These are phyloP conservation scores for Castor canadensis DNA, from an alignment of 2,113 vertebrate genomes.

Conservation along the genomic window DNA sequence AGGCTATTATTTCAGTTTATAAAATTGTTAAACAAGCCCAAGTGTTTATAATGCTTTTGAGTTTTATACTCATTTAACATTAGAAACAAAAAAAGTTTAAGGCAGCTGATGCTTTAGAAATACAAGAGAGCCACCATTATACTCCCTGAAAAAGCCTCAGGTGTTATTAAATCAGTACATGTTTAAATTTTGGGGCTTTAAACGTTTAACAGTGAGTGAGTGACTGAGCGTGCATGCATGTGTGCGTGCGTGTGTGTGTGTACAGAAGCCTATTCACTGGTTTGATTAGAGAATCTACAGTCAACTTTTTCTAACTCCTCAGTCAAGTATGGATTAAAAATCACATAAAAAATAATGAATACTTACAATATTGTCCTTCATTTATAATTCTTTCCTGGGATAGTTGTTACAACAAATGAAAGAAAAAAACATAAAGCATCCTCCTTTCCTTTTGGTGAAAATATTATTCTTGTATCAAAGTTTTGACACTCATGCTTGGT, in stretches of 20 bases:
- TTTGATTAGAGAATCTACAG: conserved; percentile 27
- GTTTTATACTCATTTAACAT: conserved; percentile 8
- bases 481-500: not conserved
- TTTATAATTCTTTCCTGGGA: conserved; percentile 21
- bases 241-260: not conserved
- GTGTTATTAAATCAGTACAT: conserved; percentile 26
- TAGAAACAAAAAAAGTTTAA: not conserved
- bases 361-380: conserved; percentile 40
- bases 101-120: not conserved
- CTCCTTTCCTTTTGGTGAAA: not conserved
- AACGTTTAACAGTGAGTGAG: not conserved
- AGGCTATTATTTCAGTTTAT: conserved; percentile 17
- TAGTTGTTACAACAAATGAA: not conserved
- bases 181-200: conserved; percentile 35
- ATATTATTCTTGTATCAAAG: not conserved
- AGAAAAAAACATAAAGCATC: not conserved
- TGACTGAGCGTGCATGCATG: too few relatives aligned
- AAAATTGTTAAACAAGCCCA: conserved; percentile 11
- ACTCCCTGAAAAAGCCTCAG: conserved; percentile 2
- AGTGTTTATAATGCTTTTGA: not conserved
- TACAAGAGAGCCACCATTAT: not conserved
- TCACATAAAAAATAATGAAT: conserved; percentile 25
- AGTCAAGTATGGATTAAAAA: conserved; percentile 50
- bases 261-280: not conserved
- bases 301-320: conserved; percentile 34